Evolutionary conservation across 2,113 vertebrate species (phyloP).

Genomic region (Sinocyclocheilus anophthalmus): DNA sequence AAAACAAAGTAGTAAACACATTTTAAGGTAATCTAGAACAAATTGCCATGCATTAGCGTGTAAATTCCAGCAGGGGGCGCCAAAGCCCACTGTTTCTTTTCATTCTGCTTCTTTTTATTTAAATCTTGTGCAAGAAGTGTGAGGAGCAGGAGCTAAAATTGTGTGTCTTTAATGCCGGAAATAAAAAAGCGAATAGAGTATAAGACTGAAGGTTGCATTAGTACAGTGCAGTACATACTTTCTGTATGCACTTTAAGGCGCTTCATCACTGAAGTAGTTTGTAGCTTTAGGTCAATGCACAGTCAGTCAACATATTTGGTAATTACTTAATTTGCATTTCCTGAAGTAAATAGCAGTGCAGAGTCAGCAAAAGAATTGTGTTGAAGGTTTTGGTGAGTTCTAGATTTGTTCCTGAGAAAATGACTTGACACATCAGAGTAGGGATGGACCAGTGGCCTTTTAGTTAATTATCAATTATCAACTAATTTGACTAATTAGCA

Average conservation of each 20-base stretch:
- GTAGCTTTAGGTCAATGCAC: neutral
- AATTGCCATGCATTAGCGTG: neutral
- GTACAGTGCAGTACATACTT: neutral
- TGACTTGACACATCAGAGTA: neutral
- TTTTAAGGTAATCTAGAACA: neutral
- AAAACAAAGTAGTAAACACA: neutral
- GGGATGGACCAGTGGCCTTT: neutral
- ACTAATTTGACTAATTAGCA: too few relatives aligned
- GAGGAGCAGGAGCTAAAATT: neutral
- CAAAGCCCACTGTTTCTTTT: neutral
- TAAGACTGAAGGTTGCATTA: neutral
- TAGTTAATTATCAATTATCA: neutral
- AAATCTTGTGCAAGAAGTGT: neutral
- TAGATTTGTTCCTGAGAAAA: neutral
- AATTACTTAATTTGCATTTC: neutral
- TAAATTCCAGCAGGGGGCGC: constrained; percentile 2
- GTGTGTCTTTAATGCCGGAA: neutral
- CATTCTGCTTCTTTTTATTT: neutral
- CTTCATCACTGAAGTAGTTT: neutral
- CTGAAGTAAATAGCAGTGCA: neutral
- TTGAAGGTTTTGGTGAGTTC: neutral
- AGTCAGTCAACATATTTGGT: neutral
- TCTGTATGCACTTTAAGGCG: too few relatives aligned
- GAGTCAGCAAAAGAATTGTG: too few relatives aligned
- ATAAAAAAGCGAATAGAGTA: neutral